These are phyloP conservation scores for Eutrigla gurnardus DNA, from an alignment of 2,797 vertebrate species.

Conservation along the genomic window DNA sequence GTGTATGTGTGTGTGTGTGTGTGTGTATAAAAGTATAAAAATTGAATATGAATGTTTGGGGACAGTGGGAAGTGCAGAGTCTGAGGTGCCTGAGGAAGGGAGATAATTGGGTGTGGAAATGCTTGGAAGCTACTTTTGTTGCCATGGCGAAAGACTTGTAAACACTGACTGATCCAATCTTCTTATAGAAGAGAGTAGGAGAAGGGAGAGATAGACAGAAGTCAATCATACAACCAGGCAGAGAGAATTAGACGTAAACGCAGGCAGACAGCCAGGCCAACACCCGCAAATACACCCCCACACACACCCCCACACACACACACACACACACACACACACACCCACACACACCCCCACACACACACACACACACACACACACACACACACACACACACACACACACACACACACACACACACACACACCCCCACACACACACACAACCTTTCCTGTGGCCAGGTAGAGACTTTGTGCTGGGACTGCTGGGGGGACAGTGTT, in stretches of 20 bases:
- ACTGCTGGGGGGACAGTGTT: slow-evolving; percentile 48
- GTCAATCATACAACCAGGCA: slow-evolving; percentile 47
- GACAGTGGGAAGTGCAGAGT: slow-evolving; percentile 49
- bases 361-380: slow-evolving; percentile 30
- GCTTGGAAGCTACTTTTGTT: slow-evolving; percentile 62
- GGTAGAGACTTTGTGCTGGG: slow-evolving; percentile 34
- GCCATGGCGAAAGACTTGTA: slow-evolving; percentile 66
- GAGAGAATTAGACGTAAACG: slow-evolving; percentile 35
- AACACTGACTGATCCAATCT: slow-evolving; percentile 62
- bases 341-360: slow-evolving; percentile 9
- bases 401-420: slow-evolving; percentile 36
- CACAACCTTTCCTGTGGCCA: slow-evolving; percentile 38
- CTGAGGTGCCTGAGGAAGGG: slow-evolving; percentile 67
- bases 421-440: slow-evolving; percentile 15
- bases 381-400: slow-evolving; percentile 37
- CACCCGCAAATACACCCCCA: slow-evolving; percentile 37
- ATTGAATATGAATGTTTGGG: slow-evolving; percentile 43
- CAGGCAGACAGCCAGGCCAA: slow-evolving; percentile 35
- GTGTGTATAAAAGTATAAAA: slow-evolving; percentile 22
- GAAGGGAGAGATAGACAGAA: slow-evolving; percentile 45
- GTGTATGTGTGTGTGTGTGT: slow-evolving; percentile 14
- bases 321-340: slow-evolving; percentile 10
- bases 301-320: slow-evolving; percentile 20
- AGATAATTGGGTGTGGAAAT: slow-evolving; percentile 70
- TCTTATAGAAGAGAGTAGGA: slow-evolving; percentile 39